phyloP scores from a whole-genome alignment of 2,888 invertebrate genomes.

The Nemoura dubitans region DNA sequence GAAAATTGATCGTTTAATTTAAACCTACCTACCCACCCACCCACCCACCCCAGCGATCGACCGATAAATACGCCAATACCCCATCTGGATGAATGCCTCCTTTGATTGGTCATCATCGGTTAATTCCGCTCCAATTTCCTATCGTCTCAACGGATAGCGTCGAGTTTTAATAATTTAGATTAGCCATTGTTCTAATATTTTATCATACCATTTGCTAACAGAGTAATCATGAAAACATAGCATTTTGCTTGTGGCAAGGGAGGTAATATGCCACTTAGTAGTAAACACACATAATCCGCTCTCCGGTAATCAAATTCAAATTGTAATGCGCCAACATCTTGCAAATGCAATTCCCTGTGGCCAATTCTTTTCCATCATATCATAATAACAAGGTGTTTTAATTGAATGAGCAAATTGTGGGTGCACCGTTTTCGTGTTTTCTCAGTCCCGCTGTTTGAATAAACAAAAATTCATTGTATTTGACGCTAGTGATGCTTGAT shows the following conservation, averaged over 20 bases:
- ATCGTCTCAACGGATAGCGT: not conserved
- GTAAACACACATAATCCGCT: not conserved
- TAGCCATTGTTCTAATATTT: conserved; percentile 3
- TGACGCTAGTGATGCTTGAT: not conserved
- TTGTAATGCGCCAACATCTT: not conserved
- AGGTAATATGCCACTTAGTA: not conserved
- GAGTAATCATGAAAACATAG: not conserved
- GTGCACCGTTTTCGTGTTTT: not conserved
- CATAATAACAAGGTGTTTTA: not conserved
- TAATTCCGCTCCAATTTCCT: not conserved
- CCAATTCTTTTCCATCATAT: not conserved
- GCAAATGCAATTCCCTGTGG: not conserved
- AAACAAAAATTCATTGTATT: not conserved
- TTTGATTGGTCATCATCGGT: conserved; percentile 1
- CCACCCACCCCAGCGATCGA: not conserved
- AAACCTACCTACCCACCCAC: not conserved
- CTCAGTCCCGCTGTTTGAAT: not conserved
- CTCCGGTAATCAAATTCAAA: not conserved
- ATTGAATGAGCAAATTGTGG: not conserved
- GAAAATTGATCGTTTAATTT: not conserved
- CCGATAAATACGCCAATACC: not conserved
- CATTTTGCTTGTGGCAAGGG: not conserved
- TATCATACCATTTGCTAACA: not conserved
- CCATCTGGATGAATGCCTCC: not conserved
- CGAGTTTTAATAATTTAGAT: not conserved